Conservation (phyloP, 2,888 invertebrate genomes). For the Gari tellinella region DNA sequence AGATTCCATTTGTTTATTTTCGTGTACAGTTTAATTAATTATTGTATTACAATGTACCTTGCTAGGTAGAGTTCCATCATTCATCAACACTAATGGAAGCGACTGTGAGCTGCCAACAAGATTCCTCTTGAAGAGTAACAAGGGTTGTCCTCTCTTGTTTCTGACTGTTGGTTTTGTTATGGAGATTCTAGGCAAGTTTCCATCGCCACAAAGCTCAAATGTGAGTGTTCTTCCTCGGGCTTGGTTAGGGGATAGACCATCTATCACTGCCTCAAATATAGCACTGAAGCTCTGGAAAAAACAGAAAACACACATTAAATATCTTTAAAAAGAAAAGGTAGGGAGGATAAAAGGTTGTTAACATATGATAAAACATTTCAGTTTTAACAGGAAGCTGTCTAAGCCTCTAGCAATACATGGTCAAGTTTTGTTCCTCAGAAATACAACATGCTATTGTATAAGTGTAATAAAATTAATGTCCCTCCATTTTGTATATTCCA, state of each 20-base stretch:
- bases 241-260: slow-evolving; percentile 78
- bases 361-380: no score
- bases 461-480: no score
- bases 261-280: slow-evolving; percentile 82
- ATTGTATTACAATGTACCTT: no score
- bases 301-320: not conserved
- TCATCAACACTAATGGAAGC: slow-evolving; percentile 80
- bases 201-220: slow-evolving; percentile 84
- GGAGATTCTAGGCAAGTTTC: slow-evolving; percentile 83
- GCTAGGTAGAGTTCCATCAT: slow-evolving; percentile 84
- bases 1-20: no score
- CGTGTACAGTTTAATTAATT: no score
- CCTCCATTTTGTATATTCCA: no score
- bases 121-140: slow-evolving; percentile 82
- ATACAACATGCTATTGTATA: no score
- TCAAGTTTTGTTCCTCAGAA: no score
- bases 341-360: no score
- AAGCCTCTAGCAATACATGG: no score
- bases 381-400: no score
- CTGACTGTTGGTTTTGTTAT: slow-evolving; percentile 81
- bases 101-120: slow-evolving; percentile 79
- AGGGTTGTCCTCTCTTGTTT: slow-evolving; percentile 83
- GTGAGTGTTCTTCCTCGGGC: slow-evolving; percentile 79
- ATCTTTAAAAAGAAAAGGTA: no score
- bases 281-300: slow-evolving; percentile 79